These are phyloP conservation scores for Heterotilapia buettikoferi DNA, from an alignment of 2,113 vertebrate species.

Conservation along the genomic window DNA sequence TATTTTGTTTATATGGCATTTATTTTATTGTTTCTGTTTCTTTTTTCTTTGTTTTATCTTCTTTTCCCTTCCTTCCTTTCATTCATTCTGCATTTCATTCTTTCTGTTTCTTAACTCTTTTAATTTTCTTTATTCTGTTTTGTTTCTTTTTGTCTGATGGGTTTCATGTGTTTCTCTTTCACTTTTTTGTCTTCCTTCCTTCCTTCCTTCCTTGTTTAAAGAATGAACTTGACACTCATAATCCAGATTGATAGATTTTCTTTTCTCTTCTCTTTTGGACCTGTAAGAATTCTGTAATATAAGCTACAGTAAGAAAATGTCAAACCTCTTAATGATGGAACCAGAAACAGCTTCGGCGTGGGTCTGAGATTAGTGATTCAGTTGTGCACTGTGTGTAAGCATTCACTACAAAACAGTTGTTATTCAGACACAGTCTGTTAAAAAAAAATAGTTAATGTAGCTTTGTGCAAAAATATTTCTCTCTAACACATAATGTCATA, in stretches of 20 bases:
- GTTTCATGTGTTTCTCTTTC: neutral
- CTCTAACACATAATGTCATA: conserved; percentile 5
- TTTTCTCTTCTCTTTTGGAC: neutral
- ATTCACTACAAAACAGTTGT: neutral
- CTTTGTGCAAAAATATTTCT: neutral
- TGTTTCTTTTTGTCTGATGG: neutral
- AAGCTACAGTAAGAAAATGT: neutral
- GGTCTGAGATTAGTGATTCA: neutral
- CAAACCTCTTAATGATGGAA: neutral
- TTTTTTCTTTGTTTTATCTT: neutral
- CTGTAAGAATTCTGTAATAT: neutral
- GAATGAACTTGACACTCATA: neutral
- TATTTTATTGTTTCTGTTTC: neutral
- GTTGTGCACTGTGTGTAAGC: neutral
- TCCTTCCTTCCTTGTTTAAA: neutral
- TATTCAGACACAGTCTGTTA: neutral
- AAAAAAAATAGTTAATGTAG: neutral
- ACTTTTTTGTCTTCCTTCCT: neutral
- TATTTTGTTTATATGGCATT: neutral
- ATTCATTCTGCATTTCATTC: neutral
- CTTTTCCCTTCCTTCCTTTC: neutral
- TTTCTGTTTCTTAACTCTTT: neutral
- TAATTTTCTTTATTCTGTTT: neutral
- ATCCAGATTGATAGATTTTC: neutral
- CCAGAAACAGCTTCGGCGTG: neutral